phyloP scores from a whole-genome alignment of 2,113 vertebrate genomes.

The Neodontobutis hainanensis region DNA sequence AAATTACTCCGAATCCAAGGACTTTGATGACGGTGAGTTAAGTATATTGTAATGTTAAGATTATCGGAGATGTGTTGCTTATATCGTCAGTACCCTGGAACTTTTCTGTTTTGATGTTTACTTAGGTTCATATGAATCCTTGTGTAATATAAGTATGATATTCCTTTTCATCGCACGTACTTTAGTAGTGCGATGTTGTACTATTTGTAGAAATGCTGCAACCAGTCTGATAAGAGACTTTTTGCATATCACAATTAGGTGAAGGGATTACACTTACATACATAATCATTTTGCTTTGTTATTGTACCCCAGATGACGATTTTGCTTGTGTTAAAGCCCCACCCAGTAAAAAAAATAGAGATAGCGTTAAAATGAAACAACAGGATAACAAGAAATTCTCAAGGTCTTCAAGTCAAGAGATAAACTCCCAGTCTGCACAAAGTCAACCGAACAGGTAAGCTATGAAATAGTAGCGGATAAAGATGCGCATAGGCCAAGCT shows the following conservation, averaged over 20 bases:
- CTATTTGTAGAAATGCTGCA: too few relatives aligned
- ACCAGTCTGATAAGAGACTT: too few relatives aligned
- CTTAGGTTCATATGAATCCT: too few relatives aligned
- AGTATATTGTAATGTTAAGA: too few relatives aligned
- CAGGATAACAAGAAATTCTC: slow-evolving; percentile 68
- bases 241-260: too few relatives aligned
- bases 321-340: slow-evolving; percentile 81
- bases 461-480: background rate
- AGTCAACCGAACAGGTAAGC: slow-evolving; percentile 78
- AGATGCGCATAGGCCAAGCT: background rate
- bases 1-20: slow-evolving; percentile 68
- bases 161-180: too few relatives aligned
- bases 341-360: slow-evolving; percentile 83
- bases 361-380: slow-evolving; percentile 62
- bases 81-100: too few relatives aligned
- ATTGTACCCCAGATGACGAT: slow-evolving; percentile 83
- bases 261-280: too few relatives aligned
- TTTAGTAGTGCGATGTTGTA: too few relatives aligned
- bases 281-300: background rate
- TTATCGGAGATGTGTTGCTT: too few relatives aligned
- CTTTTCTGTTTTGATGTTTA: too few relatives aligned
- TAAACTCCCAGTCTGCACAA: slow-evolving; percentile 33
- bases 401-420: slow-evolving; percentile 68
- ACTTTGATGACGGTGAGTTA: slow-evolving; percentile 70
- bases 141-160: too few relatives aligned